Evolutionary conservation across 2,888 invertebrate species (phyloP).

Genomic region (Patella caerulea): DNA sequence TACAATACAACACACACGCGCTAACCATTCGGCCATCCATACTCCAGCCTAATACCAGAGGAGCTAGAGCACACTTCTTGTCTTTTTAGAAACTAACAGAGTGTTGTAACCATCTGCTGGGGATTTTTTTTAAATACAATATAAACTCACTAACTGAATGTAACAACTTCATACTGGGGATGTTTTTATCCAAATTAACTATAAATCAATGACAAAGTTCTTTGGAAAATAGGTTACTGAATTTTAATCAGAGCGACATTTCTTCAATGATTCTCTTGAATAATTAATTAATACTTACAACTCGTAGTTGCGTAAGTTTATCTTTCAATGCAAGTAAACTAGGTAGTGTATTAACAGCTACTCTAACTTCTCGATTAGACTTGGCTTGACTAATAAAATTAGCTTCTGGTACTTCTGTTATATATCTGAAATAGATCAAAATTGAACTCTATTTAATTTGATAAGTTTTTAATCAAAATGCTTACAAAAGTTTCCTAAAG

Average conservation of each 20-base stretch:
- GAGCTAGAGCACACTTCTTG: no score
- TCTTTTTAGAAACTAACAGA: no score
- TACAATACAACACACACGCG: no score
- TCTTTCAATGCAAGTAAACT: slow-evolving; percentile 19
- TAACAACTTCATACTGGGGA: background rate
- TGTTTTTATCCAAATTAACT: background rate
- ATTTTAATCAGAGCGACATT: background rate
- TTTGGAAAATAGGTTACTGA: slow-evolving; percentile 10
- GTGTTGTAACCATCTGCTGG: no score
- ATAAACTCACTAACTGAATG: background rate
- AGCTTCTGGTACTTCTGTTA: slow-evolving; percentile 23
- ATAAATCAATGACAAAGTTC: background rate
- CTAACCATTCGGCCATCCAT: no score
- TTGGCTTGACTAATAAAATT: slow-evolving; percentile 27
- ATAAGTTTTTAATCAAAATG: no score
- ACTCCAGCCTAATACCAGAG: no score
- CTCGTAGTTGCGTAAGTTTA: slow-evolving; percentile 21
- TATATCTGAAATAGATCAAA: slow-evolving; percentile 24
- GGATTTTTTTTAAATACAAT: no score
- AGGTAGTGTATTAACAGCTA: slow-evolving; percentile 21
- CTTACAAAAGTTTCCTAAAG: no score
- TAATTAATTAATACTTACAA: slow-evolving; percentile 16
- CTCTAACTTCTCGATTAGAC: slow-evolving; percentile 27
- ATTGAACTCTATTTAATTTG: background rate
- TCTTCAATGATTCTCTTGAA: no score